Evolutionary conservation across 2,113 vertebrate genomes (phyloP), one percentile per base, ranked within the genome.

Genomic region (Ctenomys sociabilis): DNA sequence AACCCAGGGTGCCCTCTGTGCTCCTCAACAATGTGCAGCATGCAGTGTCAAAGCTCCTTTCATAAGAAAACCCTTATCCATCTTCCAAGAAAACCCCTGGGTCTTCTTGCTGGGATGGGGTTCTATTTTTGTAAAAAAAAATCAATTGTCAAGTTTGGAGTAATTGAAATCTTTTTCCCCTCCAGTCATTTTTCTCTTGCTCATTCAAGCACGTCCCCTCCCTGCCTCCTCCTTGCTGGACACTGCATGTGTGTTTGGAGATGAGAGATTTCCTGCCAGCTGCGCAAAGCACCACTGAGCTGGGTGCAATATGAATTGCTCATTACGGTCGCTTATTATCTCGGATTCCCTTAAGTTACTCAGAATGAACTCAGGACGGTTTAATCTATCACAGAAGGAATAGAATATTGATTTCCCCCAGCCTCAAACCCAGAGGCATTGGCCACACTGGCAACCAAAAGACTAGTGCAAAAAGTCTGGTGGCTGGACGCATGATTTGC

Each of bases 211-310:
- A 4, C 66, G 45, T 52, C 59, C 66, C 52, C 64, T 0, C 0
- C 6, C 84, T 14, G 21, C 78, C 77, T 66, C 63, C 35, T 83
- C 45, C 85, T 45, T 64, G 70, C 90, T 0, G 70, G 95, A 94
- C 59, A 7, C 26, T 7, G 10, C 1, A 0, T 68, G 40, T 92
- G 90, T 45, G 57, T 91, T 94, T 43, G 52, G 40, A 93, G 94
- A 75, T n/a, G 95, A 96, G 82, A 91, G 40, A 4, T 84, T 94
- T 94, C 75, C 93, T 66, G 81, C 63, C 92, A 88, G 89, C 30
- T 85, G 49, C 0, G 5, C 7, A 37, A 17, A 63, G 84, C 64
- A 78, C 63, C 43, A 3, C 84, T 57, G 87, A 94, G 75, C 73
- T 16, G 81, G 92, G 37, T 0, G 3, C 9, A 8, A 24, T 45